Percentiles rank a stretch among this genome's conserved stretches.
Conservation (phyloP, 2,797 vertebrate genomes). For the Protosalanx chinensis region DNA sequence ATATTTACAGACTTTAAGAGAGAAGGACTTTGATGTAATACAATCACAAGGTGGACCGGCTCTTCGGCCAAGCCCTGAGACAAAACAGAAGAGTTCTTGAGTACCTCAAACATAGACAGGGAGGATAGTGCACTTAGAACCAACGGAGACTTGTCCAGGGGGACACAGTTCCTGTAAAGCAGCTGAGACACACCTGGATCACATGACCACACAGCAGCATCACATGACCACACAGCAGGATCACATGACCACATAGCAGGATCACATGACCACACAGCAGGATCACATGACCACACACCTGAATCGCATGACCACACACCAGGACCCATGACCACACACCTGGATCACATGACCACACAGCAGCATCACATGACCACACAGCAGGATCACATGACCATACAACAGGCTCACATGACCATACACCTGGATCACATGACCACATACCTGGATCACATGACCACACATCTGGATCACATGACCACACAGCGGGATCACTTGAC, state of each 20-base stretch:
- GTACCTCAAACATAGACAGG: slow-evolving; percentile 21
- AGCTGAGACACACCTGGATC: slow-evolving; percentile 14
- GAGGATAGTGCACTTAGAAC: slow-evolving; percentile 18
- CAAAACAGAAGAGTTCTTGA: slow-evolving; percentile 26
- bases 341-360: slow-evolving; percentile 3
- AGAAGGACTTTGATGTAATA: slow-evolving; percentile 21
- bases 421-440: no score
- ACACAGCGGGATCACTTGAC: no score
- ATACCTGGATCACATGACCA: not conserved
- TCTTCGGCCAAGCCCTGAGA: slow-evolving; percentile 30
- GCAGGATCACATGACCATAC: not conserved
- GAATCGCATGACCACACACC: no score
- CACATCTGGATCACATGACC: no score
- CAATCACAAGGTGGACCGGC: slow-evolving; percentile 21
- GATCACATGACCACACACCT: no score
- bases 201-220: not conserved
- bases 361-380: slow-evolving; percentile 6
- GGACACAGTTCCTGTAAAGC: slow-evolving; percentile 7
- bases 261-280: no score
- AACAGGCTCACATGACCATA: no score
- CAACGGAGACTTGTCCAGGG: not conserved
- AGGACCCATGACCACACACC: not conserved
- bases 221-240: no score
- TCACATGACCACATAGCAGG: no score
- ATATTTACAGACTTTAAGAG: slow-evolving; percentile 55